Conservation (phyloP, 2,888 invertebrate genomes). For the Callyntrura sp. region DNA sequence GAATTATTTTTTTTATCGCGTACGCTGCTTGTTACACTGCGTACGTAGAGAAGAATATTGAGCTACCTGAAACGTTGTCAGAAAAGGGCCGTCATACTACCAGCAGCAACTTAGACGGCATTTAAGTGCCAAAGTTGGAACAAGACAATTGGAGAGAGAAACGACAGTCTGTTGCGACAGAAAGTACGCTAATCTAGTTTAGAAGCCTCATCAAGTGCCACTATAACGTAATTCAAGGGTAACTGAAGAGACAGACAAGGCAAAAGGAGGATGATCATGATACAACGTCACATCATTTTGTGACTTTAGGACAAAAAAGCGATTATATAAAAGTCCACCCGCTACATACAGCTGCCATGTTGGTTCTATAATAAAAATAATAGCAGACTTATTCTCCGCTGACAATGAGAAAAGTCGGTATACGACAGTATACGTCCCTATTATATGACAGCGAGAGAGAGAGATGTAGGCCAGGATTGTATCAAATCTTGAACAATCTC, state of each 20-base stretch:
- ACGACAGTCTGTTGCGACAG: slow-evolving; percentile 53
- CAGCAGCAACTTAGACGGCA: no score
- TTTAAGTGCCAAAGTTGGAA: slow-evolving; percentile 9
- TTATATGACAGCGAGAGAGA: background rate
- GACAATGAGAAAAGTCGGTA: background rate
- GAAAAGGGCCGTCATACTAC: background rate
- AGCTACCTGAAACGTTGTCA: background rate
- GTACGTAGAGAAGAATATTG: background rate
- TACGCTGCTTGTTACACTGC: background rate
- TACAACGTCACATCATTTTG: background rate
- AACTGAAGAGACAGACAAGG: slow-evolving; percentile 39
- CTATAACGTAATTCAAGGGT: slow-evolving; percentile 33
- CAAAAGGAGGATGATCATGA: background rate
- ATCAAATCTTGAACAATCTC: background rate
- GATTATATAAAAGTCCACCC: background rate
- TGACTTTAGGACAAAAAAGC: background rate
- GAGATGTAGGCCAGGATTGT: slow-evolving; percentile 15
- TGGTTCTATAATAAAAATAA: background rate
- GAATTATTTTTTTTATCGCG: background rate
- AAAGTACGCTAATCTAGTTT: slow-evolving; percentile 49
- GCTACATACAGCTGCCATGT: background rate
- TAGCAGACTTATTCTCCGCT: background rate
- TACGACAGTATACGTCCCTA: no score
- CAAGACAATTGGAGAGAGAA: slow-evolving; percentile 32
- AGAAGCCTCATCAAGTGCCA: slow-evolving; percentile 39